Evolutionary conservation across 2,113 vertebrate genomes (phyloP).

Genomic region (Takifugu flavidus): DNA sequence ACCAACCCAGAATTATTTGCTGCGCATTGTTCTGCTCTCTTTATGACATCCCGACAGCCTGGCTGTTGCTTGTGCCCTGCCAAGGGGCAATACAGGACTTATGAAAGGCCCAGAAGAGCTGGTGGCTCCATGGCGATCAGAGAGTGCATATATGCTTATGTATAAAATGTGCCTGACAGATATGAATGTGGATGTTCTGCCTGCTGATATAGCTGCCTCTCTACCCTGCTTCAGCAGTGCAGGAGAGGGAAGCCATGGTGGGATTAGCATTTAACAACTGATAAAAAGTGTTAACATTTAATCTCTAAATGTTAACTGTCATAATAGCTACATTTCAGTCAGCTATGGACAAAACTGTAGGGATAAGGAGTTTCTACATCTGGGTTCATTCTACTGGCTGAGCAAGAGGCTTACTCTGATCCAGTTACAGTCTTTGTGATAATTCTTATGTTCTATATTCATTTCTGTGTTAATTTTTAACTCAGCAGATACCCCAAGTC

Average conservation of each 20-base stretch:
- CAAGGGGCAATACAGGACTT: constrained; percentile 34
- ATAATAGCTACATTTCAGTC: constrained; percentile 60
- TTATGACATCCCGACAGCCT: constrained; percentile 23
- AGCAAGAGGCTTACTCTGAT: constrained; percentile 49
- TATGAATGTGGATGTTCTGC: constrained; percentile 33
- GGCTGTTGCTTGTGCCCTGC: constrained; percentile 47
- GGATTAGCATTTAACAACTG: constrained; percentile 75
- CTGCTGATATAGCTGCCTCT: constrained; percentile 15
- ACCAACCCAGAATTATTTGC: constrained; percentile 42
- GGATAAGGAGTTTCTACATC: constrained; percentile 31
- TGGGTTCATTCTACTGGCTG: constrained; percentile 32
- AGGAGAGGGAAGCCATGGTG: constrained; percentile 32
- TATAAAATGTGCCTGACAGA: constrained; percentile 39
- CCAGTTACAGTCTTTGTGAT: constrained; percentile 41
- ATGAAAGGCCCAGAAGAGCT: constrained; percentile 34
- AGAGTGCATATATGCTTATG: constrained; percentile 17
- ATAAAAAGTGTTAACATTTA: constrained; percentile 75
- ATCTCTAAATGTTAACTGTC: constrained; percentile 71
- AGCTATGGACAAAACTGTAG: constrained; percentile 37
- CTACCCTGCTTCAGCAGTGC: constrained; percentile 6
- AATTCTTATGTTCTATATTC: constrained; percentile 39
- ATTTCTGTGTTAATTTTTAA: constrained; percentile 14
- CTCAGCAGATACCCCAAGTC: too few relatives aligned
- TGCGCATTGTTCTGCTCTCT: constrained; percentile 37
- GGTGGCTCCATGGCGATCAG: background rate